These are phyloP conservation scores for Thumatha senex DNA, from an alignment of 2,888 invertebrate species.

Conservation along the genomic window DNA sequence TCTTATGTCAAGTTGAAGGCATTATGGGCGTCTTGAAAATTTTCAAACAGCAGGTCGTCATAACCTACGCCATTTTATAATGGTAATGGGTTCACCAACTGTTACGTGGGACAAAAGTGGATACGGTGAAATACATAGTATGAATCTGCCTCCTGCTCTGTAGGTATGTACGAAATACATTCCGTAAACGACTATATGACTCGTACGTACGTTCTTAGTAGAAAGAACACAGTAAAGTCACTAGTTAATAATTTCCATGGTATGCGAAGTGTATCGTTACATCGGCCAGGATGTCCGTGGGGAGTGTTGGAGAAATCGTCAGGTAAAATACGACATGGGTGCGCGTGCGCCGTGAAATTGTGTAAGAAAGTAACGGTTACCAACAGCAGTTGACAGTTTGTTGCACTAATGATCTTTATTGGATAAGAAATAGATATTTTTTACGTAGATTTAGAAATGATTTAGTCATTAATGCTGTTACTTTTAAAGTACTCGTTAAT, in stretches of 20 bases:
- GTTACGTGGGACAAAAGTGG: too few relatives aligned
- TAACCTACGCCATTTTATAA: too few relatives aligned
- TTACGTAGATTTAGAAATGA: not conserved
- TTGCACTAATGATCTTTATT: constrained; percentile 24
- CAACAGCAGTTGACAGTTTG: constrained; percentile 13
- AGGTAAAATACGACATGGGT: constrained; percentile 59
- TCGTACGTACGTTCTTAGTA: too few relatives aligned
- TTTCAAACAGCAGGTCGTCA: too few relatives aligned
- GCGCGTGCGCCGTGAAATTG: constrained; percentile 73
- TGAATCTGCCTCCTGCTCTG: too few relatives aligned
- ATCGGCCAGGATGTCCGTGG: constrained; percentile 55
- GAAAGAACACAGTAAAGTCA: not conserved
- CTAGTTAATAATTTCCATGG: constrained; percentile 20
- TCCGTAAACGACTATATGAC: too few relatives aligned
- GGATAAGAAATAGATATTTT: constrained; percentile 5
- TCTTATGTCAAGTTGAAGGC: too few relatives aligned
- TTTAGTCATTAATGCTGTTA: not conserved
- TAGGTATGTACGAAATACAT: too few relatives aligned
- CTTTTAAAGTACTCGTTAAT: too few relatives aligned
- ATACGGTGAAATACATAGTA: too few relatives aligned
- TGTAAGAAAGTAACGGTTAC: constrained; percentile 67
- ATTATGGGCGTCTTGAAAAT: too few relatives aligned
- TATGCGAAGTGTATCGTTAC: constrained; percentile 37
- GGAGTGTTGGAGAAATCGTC: constrained; percentile 65
- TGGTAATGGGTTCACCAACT: too few relatives aligned